Base-by-base conservation (phyloP, 2,113 vertebrate genomes). In the Phalacrocorax aristotelis region DNA sequence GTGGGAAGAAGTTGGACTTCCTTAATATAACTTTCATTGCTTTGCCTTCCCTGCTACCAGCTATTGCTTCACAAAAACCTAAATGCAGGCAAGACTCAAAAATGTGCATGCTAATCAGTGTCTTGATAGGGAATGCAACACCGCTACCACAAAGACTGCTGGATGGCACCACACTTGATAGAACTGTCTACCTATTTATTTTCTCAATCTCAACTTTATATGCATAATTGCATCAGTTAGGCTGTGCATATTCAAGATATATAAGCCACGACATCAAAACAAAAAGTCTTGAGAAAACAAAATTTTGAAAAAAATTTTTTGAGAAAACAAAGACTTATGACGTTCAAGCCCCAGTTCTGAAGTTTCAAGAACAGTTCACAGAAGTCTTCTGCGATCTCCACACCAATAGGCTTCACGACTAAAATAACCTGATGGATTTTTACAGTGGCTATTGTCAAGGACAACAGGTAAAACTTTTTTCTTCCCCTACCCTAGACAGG, bases 31-130 rank as follows among this genome's bases (percentile, higher is more conserved):
- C 7, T 6, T 38, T 51, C 5, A 61, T 15, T 76, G 48, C 48
- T 85, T 48, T 76, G n/a, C 40, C 11, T 32, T 61, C 15, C 44
- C 44, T 65, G 26, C 58, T 90, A 78, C 21, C 11, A 48, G 23
- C 27, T 55, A 57, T 8, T 60, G 44, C 58, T 79, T 68, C 71
- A 80, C 65, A 88, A 61, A 75, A 92, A 36, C 13, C 29, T 19
- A 46, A 87, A 69, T 7, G 29, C 18, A 89, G 17, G 8, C 6
- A 71, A 68, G 26, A 80, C 29, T 76, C 7, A 29, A 87, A 82
- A 42, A 36, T 3, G 12, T 2, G 1, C 7, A n/a, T 0, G 5
- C 6, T 58, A n/a, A 52, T 40, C 38, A 29, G 20, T 29, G 26
- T 62, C 64, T 55, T 29, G 19, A 48, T 78, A 65, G 82, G 7